Evolutionary conservation across 2,888 invertebrate genomes (phyloP).

Genomic region (Lucinisca nassula): DNA sequence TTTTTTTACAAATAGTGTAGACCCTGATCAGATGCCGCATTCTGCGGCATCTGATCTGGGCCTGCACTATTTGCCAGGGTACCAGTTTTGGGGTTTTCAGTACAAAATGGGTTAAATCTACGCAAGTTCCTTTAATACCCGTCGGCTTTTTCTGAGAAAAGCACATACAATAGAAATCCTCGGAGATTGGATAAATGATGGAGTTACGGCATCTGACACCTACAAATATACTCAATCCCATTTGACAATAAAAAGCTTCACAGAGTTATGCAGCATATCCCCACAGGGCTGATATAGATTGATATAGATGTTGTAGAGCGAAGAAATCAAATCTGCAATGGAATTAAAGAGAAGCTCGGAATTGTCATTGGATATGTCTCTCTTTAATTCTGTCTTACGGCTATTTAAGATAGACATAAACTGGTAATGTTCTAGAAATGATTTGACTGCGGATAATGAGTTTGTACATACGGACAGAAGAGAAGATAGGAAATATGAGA

Average conservation of each 20-base stretch:
- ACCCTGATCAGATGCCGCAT: no score
- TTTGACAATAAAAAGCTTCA: neutral
- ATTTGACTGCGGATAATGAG: neutral
- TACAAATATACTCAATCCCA: conserved; percentile 21
- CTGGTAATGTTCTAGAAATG: neutral
- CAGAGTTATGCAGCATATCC: neutral
- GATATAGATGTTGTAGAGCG: conserved; percentile 2
- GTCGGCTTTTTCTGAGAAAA: neutral
- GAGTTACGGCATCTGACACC: conserved; percentile 8
- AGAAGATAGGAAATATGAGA: no score
- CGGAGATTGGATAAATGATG: conserved; percentile 36
- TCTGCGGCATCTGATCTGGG: no score
- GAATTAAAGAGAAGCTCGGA: neutral
- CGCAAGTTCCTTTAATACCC: conserved; percentile 11
- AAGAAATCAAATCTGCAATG: neutral
- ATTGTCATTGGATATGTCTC: neutral
- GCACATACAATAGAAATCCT: neutral
- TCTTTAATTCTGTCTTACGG: neutral
- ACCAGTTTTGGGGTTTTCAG: no score
- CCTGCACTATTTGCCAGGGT: no score
- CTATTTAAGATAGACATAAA: neutral
- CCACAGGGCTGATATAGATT: neutral
- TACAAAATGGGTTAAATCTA: conserved; percentile 12
- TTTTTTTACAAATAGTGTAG: no score
- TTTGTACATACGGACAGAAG: neutral